phyloP scores from a whole-genome alignment of 2,797 vertebrate species.

The Ctenopoma kingsleyae region DNA sequence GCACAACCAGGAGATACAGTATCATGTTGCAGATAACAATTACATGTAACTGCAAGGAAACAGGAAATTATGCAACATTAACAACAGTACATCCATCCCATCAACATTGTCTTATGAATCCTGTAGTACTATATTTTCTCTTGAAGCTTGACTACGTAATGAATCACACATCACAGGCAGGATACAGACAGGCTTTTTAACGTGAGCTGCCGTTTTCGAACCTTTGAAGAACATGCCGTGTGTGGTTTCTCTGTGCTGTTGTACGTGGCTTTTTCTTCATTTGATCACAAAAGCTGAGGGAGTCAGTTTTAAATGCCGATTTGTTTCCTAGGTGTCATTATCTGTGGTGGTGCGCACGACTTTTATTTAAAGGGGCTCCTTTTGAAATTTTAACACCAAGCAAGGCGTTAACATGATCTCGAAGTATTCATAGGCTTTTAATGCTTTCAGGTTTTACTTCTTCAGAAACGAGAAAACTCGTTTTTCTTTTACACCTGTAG shows the following conservation, averaged over 20 bases:
- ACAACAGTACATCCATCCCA: neutral
- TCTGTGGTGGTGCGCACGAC: neutral
- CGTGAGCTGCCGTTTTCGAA: conserved; percentile 9
- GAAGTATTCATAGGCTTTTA: too few species aligned
- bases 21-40: neutral
- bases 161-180: neutral
- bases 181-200: conserved; percentile 16
- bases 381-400: too few species aligned
- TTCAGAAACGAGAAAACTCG: neutral
- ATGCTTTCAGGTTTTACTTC: neutral
- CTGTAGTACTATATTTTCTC: neutral
- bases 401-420: too few species aligned
- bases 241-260: conserved; percentile 38
- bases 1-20: too few species aligned
- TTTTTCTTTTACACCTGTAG: neutral
- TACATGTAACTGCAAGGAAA: neutral
- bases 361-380: too few species aligned
- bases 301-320: conserved; percentile 8
- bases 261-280: conserved; percentile 18
- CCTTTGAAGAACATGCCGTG: conserved; percentile 18
- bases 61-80: neutral
- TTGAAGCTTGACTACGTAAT: neutral
- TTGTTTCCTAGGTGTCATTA: conserved; percentile 6
- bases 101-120: neutral
- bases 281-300: conserved; percentile 35